Conservation (phyloP, 2,797 vertebrate genomes). For the Rhincodon typus region DNA sequence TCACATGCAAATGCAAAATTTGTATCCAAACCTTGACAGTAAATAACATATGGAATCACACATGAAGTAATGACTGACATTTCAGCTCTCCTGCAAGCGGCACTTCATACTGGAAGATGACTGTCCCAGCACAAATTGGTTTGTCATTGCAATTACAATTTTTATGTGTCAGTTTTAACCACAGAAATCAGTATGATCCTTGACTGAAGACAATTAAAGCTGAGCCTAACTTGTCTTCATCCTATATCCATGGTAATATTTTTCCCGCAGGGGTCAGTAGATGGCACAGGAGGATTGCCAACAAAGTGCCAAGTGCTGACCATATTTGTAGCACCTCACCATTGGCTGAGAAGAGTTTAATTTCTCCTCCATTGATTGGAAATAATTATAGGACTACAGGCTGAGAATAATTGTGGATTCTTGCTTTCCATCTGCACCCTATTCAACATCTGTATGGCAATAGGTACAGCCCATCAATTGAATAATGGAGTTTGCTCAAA, state of each 20-base stretch:
- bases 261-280: background rate
- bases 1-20: background rate
- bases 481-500: background rate
- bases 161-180: background rate
- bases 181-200: background rate
- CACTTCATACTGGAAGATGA: background rate
- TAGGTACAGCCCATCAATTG: background rate
- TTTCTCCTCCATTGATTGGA: background rate
- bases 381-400: background rate
- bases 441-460: no score
- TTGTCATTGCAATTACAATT: background rate
- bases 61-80: background rate
- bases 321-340: background rate
- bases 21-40: background rate
- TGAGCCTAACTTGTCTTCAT: background rate
- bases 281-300: background rate
- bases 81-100: background rate
- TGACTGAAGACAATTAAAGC: background rate
- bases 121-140: background rate
- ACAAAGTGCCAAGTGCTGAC: background rate
- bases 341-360: background rate
- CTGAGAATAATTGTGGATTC: background rate
- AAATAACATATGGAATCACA: background rate
- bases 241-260: background rate
- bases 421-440: background rate